phyloP scores from a whole-genome alignment of 2,113 vertebrate genomes.

The Peromyscus polionotus region DNA sequence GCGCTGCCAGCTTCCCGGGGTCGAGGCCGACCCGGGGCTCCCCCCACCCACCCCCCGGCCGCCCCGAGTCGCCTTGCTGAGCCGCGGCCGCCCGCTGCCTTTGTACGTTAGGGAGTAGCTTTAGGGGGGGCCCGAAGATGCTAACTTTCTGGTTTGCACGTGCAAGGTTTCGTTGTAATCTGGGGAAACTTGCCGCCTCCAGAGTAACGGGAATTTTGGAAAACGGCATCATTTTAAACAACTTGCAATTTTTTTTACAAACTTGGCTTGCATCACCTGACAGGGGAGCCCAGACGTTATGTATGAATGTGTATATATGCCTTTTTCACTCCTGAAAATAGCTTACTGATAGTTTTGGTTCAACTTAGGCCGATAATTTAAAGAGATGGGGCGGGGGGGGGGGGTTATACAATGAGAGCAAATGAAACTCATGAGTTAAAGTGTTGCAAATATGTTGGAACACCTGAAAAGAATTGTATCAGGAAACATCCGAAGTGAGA shows the following conservation, averaged over 20 bases:
- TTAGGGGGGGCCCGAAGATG: background rate
- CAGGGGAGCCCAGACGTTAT: background rate
- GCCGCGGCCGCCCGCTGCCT: background rate
- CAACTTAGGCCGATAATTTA: background rate
- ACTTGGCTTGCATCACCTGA: constrained; percentile 49
- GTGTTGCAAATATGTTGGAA: background rate
- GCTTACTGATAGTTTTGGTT: background rate
- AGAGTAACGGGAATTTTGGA: constrained; percentile 22
- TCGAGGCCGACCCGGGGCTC: background rate
- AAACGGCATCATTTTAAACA: constrained; percentile 28
- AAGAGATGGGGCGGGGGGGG: background rate
- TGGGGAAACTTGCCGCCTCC: constrained; percentile 35
- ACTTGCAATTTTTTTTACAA: background rate
- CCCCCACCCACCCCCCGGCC: too few relatives aligned
- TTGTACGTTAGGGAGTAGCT: constrained; percentile 57
- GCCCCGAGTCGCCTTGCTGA: background rate
- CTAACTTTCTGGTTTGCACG: constrained; percentile 72
- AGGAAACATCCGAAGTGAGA: background rate
- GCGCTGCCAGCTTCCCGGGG: background rate
- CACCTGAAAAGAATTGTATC: background rate
- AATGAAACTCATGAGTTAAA: background rate
- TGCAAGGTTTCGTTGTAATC: constrained; percentile 63
- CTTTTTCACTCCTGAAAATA: constrained; percentile 33
- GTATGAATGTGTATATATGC: background rate
- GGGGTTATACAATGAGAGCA: background rate